phyloP scores from a whole-genome alignment of 2,797 vertebrate genomes.

The Jordanella pulchra region DNA sequence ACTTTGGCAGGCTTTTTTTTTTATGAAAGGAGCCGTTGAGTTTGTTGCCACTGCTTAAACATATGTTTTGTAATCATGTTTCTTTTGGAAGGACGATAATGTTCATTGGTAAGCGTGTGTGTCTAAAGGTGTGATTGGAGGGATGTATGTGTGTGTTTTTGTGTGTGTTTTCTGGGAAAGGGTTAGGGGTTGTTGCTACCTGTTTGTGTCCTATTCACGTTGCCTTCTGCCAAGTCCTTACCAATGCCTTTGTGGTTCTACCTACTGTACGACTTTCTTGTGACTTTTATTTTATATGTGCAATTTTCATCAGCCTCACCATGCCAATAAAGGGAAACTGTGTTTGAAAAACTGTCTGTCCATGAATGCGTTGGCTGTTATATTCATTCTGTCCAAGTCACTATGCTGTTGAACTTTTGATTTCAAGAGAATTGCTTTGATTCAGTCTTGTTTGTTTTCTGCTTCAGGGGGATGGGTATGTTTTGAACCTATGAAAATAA shows the following conservation, averaged over 20 bases:
- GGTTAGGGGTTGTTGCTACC: conserved; percentile 65
- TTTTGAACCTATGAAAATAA: background rate
- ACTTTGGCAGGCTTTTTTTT: conserved; percentile 86
- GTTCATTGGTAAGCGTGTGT: conserved; percentile 70
- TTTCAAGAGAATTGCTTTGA: background rate
- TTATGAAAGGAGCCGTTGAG: conserved; percentile 90
- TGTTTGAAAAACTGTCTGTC: conserved; percentile 84
- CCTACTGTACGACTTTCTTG: conserved; percentile 95
- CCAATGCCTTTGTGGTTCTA: conserved; percentile 97
- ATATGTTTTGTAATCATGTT: conserved; percentile 87
- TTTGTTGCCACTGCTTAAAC: conserved; percentile 89
- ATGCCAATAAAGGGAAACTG: conserved; percentile 99
- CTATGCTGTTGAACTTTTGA: background rate
- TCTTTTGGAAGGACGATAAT: conserved; percentile 88
- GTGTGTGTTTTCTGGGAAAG: conserved; percentile 60
- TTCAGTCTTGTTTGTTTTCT: background rate
- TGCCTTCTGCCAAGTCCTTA: conserved; percentile 91
- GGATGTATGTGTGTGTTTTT: conserved; percentile 60
- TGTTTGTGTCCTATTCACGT: conserved; percentile 87
- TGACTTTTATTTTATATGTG: conserved; percentile 95
- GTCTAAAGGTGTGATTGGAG: conserved; percentile 51
- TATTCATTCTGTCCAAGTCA: conserved; percentile 36
- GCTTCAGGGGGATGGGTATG: background rate
- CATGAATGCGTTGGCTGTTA: conserved; percentile 36
- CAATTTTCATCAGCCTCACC: conserved; percentile 97